Evolutionary conservation across 2,113 vertebrate species (phyloP).

Genomic region (Odontophorus gujanensis): DNA sequence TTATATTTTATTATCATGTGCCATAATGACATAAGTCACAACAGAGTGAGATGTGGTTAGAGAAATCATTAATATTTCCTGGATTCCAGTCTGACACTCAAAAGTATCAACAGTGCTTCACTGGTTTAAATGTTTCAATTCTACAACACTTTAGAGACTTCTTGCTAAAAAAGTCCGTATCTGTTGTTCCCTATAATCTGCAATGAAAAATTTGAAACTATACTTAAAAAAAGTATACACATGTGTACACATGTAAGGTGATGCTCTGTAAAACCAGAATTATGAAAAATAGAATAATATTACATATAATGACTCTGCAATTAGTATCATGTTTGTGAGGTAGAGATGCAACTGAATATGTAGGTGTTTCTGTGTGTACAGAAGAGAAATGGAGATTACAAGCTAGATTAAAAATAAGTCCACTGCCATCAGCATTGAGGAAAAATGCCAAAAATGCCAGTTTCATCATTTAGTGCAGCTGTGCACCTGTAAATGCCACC

Average conservation of each 20-base stretch:
- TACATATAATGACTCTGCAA: background rate
- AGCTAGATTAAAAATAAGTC: background rate
- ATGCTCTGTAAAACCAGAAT: conserved; percentile 7
- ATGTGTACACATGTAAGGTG: background rate
- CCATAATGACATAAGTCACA: conserved; percentile 48
- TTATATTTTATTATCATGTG: conserved; percentile 25
- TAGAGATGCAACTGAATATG: background rate
- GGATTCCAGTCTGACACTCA: conserved; percentile 45
- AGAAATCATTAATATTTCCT: conserved; percentile 61
- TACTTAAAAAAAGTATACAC: background rate
- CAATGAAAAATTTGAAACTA: background rate
- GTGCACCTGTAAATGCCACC: conserved; percentile 46
- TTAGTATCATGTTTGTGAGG: background rate
- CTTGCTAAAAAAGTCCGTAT: background rate
- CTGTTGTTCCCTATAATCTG: background rate
- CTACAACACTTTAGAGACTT: background rate
- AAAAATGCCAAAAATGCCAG: conserved; percentile 15
- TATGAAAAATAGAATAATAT: background rate
- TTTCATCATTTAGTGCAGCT: conserved; percentile 43
- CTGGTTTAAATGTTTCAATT: conserved; percentile 45
- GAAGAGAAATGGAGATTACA: background rate
- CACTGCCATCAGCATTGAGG: background rate
- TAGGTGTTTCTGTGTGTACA: background rate
- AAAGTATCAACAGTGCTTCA: conserved; percentile 58
- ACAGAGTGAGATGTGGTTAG: conserved; percentile 39